These are phyloP conservation scores for Teleogryllus occipitalis DNA, from an alignment of 1,140 invertebrate species.

Conservation along the genomic window DNA sequence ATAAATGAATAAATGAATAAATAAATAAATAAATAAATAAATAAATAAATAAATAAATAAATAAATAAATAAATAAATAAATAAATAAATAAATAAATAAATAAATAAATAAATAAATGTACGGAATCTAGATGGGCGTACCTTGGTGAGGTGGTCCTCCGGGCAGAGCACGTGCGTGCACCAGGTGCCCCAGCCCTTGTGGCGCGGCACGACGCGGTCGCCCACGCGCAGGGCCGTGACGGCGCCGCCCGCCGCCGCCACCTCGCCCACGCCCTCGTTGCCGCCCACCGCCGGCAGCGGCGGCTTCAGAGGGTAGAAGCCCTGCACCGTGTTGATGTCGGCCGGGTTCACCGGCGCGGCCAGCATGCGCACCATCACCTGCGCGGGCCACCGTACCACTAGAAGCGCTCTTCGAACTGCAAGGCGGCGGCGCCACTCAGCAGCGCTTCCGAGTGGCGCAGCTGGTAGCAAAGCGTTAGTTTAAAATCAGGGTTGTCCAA, in stretches of 20 bases:
- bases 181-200: conserved; percentile 76
- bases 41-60: no score
- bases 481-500: no score
- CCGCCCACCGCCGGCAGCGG: conserved; percentile 74
- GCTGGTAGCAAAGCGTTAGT: no score
- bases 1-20: no score
- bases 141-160: conserved; percentile 55
- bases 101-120: no score
- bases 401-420: no score
- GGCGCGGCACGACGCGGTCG: conserved; percentile 73
- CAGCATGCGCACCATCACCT: conserved; percentile 76
- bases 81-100: no score
- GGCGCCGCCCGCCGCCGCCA: conserved; percentile 59
- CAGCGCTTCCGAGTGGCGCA: no score
- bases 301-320: conserved; percentile 87
- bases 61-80: no score
- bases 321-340: conserved; percentile 98
- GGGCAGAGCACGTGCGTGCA: conserved; percentile 58
- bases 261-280: conserved; percentile 86
- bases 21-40: no score
- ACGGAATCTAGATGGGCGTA: no score
- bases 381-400: neutral
- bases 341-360: conserved; percentile 93
- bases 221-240: conserved; percentile 60
- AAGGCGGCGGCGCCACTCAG: no score